Percentiles rank a stretch among this genome's conserved stretches.
These are phyloP conservation scores for Melanchra persicariae DNA, from an alignment of 2,888 invertebrate species.

Conservation along the genomic window DNA sequence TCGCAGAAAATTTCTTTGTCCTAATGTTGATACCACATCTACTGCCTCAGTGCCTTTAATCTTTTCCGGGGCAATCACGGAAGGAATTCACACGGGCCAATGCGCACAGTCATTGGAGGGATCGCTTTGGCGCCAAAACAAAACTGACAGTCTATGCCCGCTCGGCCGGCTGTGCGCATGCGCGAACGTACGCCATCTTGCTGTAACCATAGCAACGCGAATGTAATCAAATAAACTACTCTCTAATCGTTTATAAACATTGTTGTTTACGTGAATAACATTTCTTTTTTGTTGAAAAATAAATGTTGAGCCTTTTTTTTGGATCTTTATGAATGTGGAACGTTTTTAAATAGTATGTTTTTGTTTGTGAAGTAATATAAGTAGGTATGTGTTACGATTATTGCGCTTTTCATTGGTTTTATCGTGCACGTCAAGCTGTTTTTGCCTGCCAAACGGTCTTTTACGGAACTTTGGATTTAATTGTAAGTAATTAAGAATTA, in stretches of 20 bases:
- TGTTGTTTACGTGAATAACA: conserved; percentile 25
- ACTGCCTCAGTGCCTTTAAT: conserved; percentile 26
- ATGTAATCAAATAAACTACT: conserved; percentile 77
- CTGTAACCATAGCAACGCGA: conserved; percentile 83
- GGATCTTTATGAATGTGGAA: too few relatives aligned
- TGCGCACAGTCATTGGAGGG: conserved; percentile 38
- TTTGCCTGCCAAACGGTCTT: conserved; percentile 14
- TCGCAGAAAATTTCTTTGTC: not conserved
- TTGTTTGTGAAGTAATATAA: conserved; percentile 48
- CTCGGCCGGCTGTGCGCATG: conserved; percentile 79
- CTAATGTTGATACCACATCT: conserved; percentile 21
- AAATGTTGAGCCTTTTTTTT: not conserved
- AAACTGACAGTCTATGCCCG: conserved; percentile 77
- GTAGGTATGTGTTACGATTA: conserved; percentile 50
- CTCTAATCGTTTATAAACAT: conserved; percentile 53
- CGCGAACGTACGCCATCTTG: conserved; percentile 77
- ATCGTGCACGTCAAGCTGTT: conserved; percentile 30
- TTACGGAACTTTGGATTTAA: conserved; percentile 13
- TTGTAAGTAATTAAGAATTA: not conserved
- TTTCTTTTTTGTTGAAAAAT: not conserved
- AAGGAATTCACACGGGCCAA: conserved; percentile 68
- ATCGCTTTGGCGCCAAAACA: conserved; percentile 84
- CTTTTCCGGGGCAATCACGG: conserved; percentile 71
- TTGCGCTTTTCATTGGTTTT: conserved; percentile 46
- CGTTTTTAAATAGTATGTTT: too few relatives aligned